Conservation (phyloP, 2,888 invertebrate species). For the Bhutanitis thaidina region DNA sequence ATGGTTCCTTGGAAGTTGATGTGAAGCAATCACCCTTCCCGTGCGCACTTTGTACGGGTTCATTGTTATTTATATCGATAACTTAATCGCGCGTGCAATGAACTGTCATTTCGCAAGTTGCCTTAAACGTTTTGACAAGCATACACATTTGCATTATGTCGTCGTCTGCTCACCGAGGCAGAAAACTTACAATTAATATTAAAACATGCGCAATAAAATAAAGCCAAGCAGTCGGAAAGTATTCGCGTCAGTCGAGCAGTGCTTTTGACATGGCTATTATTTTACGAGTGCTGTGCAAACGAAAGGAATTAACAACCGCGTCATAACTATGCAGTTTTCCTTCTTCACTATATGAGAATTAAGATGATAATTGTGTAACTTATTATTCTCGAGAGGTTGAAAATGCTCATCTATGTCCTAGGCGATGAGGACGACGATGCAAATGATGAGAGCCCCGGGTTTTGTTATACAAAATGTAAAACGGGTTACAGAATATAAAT, state of each 20-base stretch:
- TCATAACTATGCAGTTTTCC: slow-evolving; percentile 22
- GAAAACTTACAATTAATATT: slow-evolving; percentile 77
- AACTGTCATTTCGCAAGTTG: slow-evolving; percentile 38
- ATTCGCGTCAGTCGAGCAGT: slow-evolving; percentile 62
- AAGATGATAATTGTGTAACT: slow-evolving; percentile 20
- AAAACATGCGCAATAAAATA: slow-evolving; percentile 75
- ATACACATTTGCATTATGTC: slow-evolving; percentile 54
- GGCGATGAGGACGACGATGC: slow-evolving; percentile 46
- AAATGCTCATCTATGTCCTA: slow-evolving; percentile 37
- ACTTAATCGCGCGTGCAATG: slow-evolving; percentile 27
- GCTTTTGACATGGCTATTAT: slow-evolving; percentile 74
- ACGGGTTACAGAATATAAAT: slow-evolving; percentile 24
- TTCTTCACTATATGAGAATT: slow-evolving; percentile 24
- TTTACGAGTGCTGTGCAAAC: slow-evolving; percentile 29
- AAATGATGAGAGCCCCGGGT: slow-evolving; percentile 48
- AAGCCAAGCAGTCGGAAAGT: slow-evolving; percentile 70
- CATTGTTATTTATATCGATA: slow-evolving; percentile 25
- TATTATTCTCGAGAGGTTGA: slow-evolving; percentile 29
- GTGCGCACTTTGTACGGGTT: slow-evolving; percentile 11
- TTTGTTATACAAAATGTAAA: slow-evolving; percentile 38
- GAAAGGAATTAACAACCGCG: slow-evolving; percentile 33
- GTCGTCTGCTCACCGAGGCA: slow-evolving; percentile 45
- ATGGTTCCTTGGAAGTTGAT: slow-evolving; percentile 7
- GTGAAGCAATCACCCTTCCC: not conserved
- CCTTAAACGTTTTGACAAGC: slow-evolving; percentile 58